A percentile compares a stretch with the other conserved stretches of the same genome.
Evolutionary conservation across 2,888 invertebrate genomes (phyloP).

Genomic region (Calliphora vomitoria): DNA sequence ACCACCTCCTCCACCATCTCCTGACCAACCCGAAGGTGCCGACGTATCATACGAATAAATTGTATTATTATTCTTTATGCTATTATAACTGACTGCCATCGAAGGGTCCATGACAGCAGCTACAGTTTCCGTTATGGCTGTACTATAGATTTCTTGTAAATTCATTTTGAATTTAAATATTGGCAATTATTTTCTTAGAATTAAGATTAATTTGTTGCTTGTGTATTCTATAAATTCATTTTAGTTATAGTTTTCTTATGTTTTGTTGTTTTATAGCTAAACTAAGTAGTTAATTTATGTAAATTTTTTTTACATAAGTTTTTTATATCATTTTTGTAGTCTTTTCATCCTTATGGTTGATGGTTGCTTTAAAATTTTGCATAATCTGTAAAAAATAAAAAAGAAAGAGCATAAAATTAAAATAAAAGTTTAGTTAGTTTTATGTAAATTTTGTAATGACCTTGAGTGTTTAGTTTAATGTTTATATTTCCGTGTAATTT

Average conservation of each 20-base stretch:
- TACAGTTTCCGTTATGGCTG: slow-evolving; percentile 73
- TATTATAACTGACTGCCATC: slow-evolving; percentile 74
- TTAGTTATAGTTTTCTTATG: background rate
- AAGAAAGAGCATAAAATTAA: background rate
- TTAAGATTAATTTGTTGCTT: background rate
- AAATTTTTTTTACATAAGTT: background rate
- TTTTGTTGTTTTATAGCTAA: background rate
- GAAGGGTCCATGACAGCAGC: slow-evolving; percentile 76
- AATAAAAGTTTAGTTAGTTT: background rate
- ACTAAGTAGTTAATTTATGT: background rate
- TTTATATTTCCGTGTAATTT: background rate
- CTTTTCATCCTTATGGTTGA: background rate
- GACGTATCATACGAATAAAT: slow-evolving; percentile 70
- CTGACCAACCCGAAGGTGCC: slow-evolving; percentile 35
- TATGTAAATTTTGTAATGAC: background rate
- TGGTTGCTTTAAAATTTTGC: background rate
- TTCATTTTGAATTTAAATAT: slow-evolving; percentile 41
- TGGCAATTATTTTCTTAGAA: background rate
- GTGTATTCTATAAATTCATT: background rate
- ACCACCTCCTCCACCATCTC: slow-evolving; percentile 55
- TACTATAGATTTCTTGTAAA: slow-evolving; percentile 45
- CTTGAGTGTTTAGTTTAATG: background rate
- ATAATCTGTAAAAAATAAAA: slow-evolving; percentile 8
- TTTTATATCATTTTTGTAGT: slow-evolving; percentile 8
- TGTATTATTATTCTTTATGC: slow-evolving; percentile 47